Evolutionary conservation across 2,888 invertebrate species (phyloP), one percentile per base, ranked within the genome.

Genomic region (Nemurella pictetii): DNA sequence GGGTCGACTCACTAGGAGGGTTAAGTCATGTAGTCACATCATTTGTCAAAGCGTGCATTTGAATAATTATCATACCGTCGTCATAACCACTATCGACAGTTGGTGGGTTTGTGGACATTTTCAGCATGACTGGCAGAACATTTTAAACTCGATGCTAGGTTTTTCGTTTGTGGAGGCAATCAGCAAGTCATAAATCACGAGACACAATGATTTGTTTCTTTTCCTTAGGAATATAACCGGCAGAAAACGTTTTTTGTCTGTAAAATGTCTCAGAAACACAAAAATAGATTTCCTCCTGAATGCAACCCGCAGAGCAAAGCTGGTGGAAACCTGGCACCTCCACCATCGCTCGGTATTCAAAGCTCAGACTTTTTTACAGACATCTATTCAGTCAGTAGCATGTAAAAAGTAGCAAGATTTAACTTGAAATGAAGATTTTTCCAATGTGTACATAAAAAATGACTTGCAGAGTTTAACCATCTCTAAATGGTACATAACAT

Each of bases 1-100:
- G 27, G 28, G 28, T 78, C 78, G n/a, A 5, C 75, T 29, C 78
- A 77, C 7, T 12, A 82, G 82, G 29, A 15, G 35, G 80, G 80
- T 81, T 32, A 81, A 20, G 80, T 26, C 80, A 81, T 29, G 82
- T 82, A 72, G 55, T 15, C 82, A 82, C 82, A 72, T 82, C 82
- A 82, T 82, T 82, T 82, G 82, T 82, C 55, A 82, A 78, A 30
- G 5, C n/a, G 28, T 78, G 4, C n/a, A 30, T 78, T 28, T n/a
- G 30, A 78, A 78, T 78, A 30, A 78, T 7, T 29, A 28, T 78
- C 2, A 78, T n/a, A 78, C 2, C n/a, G n/a, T n/a, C n/a, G n/a
- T n/a, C n/a, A n/a, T n/a, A n/a, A n/a, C n/a, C 1, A 55, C 9
- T 55, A 55, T 55, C 55, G 55, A 55, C 55, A 55, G 55, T 55